Percentiles rank a stretch among this genome's conserved stretches.
These are phyloP conservation scores for Macrosiphum euphorbiae DNA, from an alignment of 2,888 invertebrate genomes.

Conservation along the genomic window DNA sequence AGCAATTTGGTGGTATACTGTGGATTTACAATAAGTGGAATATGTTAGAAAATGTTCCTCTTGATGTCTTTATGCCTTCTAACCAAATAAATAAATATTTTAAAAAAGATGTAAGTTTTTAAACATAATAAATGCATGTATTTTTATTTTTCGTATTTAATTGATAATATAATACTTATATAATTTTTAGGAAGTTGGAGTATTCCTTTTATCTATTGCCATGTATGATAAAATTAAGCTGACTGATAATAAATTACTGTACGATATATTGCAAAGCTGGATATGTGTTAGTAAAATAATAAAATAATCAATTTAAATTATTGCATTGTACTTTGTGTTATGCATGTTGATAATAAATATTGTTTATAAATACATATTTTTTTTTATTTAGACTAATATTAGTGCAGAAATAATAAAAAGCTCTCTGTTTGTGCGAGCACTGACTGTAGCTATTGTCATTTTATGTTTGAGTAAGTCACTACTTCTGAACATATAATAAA, in stretches of 20 bases:
- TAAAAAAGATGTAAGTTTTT: constrained; percentile 48
- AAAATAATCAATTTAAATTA: not conserved
- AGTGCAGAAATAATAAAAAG: constrained; percentile 76
- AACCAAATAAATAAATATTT: constrained; percentile 47
- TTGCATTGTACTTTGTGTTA: not conserved
- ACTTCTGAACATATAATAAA: not conserved
- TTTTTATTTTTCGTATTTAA: not conserved
- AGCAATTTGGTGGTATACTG: constrained; percentile 51
- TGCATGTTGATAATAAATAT: too few species aligned
- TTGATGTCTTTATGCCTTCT: constrained; percentile 40
- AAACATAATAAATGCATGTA: too few species aligned
- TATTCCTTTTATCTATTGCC: constrained; percentile 51
- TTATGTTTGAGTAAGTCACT: constrained; percentile 75
- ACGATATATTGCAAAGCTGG: constrained; percentile 46
- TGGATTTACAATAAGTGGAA: constrained; percentile 60
- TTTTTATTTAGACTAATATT: constrained; percentile 74
- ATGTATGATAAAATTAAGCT: constrained; percentile 56
- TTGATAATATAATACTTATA: not conserved
- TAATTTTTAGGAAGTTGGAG: constrained; percentile 48
- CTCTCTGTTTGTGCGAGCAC: constrained; percentile 80
- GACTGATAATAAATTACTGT: constrained; percentile 47
- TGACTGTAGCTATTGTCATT: constrained; percentile 81
- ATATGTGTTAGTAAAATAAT: constrained; percentile 47
- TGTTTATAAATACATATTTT: not conserved
- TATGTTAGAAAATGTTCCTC: constrained; percentile 32